These are phyloP conservation scores for Sinocyclocheilus maitianheensis DNA, from an alignment of 2,113 vertebrate genomes.

Conservation along the genomic window DNA sequence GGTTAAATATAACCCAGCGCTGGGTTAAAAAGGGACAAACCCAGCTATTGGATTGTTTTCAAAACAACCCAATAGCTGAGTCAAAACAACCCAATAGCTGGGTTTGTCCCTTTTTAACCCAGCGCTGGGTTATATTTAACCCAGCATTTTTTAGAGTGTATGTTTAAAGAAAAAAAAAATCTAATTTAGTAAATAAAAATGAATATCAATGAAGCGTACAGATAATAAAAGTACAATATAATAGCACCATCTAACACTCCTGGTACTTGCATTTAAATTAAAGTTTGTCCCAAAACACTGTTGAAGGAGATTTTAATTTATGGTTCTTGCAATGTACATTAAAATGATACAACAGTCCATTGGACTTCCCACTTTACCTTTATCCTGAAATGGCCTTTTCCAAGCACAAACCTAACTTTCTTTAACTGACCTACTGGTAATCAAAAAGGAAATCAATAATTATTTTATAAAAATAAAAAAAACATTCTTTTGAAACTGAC, in stretches of 20 bases:
- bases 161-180: too few relatives aligned
- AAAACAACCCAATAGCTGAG: too few relatives aligned
- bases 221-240: not conserved
- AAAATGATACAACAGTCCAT: not conserved
- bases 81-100: too few relatives aligned
- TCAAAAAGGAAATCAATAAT: not conserved
- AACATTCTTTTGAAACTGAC: too few relatives aligned
- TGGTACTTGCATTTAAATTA: not conserved
- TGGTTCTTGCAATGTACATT: not conserved
- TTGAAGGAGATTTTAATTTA: not conserved
- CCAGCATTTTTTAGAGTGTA: too few relatives aligned
- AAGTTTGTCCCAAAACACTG: not conserved
- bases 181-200: too few relatives aligned
- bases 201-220: not conserved
- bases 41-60: too few relatives aligned
- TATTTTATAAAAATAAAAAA: too few relatives aligned
- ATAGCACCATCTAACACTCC: not conserved
- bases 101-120: too few relatives aligned
- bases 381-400: not conserved
- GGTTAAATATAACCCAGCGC: too few relatives aligned
- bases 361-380: not conserved
- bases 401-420: not conserved
- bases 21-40: too few relatives aligned
- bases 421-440: not conserved
- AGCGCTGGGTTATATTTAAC: too few relatives aligned